phyloP scores from a whole-genome alignment of 1,140 invertebrate species.

The Goniozus legneri region DNA sequence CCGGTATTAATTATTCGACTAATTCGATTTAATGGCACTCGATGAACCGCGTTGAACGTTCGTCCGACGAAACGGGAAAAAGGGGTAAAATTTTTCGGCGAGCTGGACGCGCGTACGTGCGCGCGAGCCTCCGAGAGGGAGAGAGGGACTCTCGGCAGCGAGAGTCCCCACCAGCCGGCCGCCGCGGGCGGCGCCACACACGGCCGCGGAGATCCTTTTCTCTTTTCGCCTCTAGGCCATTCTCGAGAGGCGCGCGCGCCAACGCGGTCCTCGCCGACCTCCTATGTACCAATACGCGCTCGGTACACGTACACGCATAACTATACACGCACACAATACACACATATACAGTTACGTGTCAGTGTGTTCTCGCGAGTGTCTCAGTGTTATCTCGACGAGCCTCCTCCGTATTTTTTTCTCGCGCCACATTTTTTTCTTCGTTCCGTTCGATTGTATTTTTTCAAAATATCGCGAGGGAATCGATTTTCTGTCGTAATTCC shows the following conservation, averaged over 20 bases:
- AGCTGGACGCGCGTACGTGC: not conserved
- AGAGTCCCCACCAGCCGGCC: slow-evolving; percentile 14
- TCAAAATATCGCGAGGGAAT: no score
- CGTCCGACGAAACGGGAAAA: slow-evolving; percentile 1
- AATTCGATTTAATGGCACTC: not conserved
- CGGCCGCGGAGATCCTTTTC: slow-evolving; percentile 45
- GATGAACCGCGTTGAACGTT: not conserved
- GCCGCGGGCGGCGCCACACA: slow-evolving; percentile 52
- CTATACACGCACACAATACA: no score
- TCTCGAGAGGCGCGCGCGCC: slow-evolving; percentile 53
- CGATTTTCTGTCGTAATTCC: no score
- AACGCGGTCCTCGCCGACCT: slow-evolving; percentile 24
- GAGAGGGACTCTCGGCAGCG: no score
- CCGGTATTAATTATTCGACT: not conserved
- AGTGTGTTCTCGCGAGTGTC: no score
- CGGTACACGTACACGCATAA: no score
- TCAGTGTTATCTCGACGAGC: no score
- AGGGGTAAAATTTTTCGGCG: not conserved
- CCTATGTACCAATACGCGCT: not conserved
- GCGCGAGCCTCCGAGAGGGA: not conserved
- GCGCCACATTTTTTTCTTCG: no score
- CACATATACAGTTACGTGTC: no score
- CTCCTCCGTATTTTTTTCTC: no score
- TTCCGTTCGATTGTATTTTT: no score
- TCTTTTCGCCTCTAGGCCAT: slow-evolving; percentile 55